Base-by-base conservation (phyloP, 2,888 invertebrate species). In the Aporophyla lueneburgensis region DNA sequence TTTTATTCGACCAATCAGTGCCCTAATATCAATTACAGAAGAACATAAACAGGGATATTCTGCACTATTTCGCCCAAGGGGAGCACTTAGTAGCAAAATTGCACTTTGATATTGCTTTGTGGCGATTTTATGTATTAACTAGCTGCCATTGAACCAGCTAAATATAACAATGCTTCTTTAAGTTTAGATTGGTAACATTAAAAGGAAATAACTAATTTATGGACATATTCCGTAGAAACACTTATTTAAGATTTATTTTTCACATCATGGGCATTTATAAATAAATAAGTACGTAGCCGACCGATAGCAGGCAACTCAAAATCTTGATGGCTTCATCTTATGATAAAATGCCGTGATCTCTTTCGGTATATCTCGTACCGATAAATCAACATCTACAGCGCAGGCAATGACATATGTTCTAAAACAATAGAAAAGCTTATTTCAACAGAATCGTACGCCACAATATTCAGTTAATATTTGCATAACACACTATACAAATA, bases 51-150 rank as follows among this genome's bases (percentile, higher is more conserved):
- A 21, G 70, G 61, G 2, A 72, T 72, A 56, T 85, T 82, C 78
- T 85, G 68, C 74, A 78, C 33, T 72, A 71, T 78, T 83, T 82
- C 40, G n/a, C 58, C 86, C 78, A 78, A 56, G 12, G 83, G 86
- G 82, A 74, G 63, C 40, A 65, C 72, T 83, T 78, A 71, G 12
- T 21, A 24, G 58, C 40, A 78, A 51, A 78, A 78, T 74, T 82
- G 67, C 67, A 89, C 84, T 78, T 71, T 63, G 86, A 87, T 85
- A 87, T 88, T 83, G 82, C 81, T 87, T 85, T 68, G 71, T 73
- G 67, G 66, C 78, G 79, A 89, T 90, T 84, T 46, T 82, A 76
- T 83, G 71, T 46, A 78, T 73, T 74, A 65, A 85, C 49, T 67
- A 63, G 74, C 40, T 61, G 24, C 46, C 19, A 78, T 77, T 74